These are phyloP conservation scores for Pyrrhia umbra DNA, from an alignment of 2,888 invertebrate species.

Conservation along the genomic window DNA sequence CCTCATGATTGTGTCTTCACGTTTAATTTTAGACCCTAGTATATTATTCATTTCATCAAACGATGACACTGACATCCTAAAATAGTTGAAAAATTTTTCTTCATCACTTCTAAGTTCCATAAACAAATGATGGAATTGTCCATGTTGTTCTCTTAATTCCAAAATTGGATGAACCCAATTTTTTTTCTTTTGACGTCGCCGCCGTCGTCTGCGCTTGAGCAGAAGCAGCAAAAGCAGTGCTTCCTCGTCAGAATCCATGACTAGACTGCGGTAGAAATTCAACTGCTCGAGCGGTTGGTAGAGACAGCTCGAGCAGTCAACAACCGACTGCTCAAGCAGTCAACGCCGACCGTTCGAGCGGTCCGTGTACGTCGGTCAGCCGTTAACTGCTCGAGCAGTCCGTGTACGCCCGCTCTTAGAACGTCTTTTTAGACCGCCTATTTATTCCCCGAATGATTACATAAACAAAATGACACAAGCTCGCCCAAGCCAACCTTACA, in stretches of 20 bases:
- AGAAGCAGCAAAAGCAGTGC: constrained; percentile 55
- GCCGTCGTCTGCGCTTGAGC: constrained; percentile 51
- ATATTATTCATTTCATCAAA: constrained; percentile 41
- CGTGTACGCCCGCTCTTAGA: constrained; percentile 38
- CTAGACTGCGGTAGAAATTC: no score
- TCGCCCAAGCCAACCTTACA: constrained; percentile 20
- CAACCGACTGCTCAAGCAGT: constrained; percentile 51
- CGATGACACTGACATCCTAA: constrained; percentile 53
- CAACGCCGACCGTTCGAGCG: constrained; percentile 13
- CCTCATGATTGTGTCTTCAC: constrained; percentile 38
- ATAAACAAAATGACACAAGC: constrained; percentile 23
- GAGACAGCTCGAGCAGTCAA: constrained; percentile 47
- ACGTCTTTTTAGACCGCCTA: constrained; percentile 11
- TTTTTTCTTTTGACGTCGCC: constrained; percentile 1
- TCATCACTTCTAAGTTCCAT: constrained; percentile 46
- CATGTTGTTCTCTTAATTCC: no score
- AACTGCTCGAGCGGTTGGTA: constrained; percentile 43
- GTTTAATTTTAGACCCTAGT: constrained; percentile 40
- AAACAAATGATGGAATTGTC: no score
- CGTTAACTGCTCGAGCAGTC: no score
- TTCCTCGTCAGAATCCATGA: constrained; percentile 45
- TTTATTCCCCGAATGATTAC: constrained; percentile 21
- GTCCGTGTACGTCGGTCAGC: background rate
- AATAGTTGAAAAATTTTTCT: constrained; percentile 54
- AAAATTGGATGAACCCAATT: no score